A percentile compares a stretch with the other conserved stretches of the same genome.
These are phyloP conservation scores for Subacronicta megacephala DNA, from an alignment of 2,888 invertebrate species.

Conservation along the genomic window DNA sequence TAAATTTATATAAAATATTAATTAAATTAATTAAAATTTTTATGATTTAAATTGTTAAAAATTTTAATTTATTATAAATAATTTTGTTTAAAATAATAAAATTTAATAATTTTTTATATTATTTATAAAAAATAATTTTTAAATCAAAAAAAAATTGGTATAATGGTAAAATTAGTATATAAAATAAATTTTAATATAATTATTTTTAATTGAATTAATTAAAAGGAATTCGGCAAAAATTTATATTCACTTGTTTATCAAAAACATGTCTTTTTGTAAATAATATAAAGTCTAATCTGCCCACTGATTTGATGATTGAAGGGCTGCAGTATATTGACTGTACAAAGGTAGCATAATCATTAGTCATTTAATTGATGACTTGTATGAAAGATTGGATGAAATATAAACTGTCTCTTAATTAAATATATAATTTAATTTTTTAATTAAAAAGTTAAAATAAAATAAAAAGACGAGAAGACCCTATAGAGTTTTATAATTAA, in stretches of 20 bases:
- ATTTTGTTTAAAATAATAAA: slow-evolving; percentile 74
- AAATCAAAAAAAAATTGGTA: slow-evolving; percentile 81
- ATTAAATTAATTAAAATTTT: slow-evolving; percentile 75
- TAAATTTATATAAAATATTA: slow-evolving; percentile 87
- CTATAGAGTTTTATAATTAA: slow-evolving; percentile 91
- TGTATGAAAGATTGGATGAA: slow-evolving; percentile 93
- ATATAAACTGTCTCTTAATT: slow-evolving; percentile 89
- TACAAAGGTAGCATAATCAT: slow-evolving; percentile 94
- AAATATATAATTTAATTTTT: slow-evolving; percentile 83
- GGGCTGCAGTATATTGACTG: slow-evolving; percentile 94
- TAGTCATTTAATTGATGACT: slow-evolving; percentile 95
- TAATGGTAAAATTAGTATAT: slow-evolving; percentile 91
- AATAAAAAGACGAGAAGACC: slow-evolving; percentile 94
- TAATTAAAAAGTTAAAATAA: slow-evolving; percentile 91
- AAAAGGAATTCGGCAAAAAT: slow-evolving; percentile 91
- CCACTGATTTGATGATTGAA: slow-evolving; percentile 92
- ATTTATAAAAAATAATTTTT: slow-evolving; percentile 71
- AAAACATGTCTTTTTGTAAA: slow-evolving; percentile 92
- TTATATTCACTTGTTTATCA: slow-evolving; percentile 93
- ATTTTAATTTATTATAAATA: slow-evolving; percentile 86
- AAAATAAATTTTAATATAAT: slow-evolving; percentile 62
- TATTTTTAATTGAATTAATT: slow-evolving; percentile 74
- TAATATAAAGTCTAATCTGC: slow-evolving; percentile 92
- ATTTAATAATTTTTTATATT: slow-evolving; percentile 82
- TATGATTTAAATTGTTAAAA: slow-evolving; percentile 90